Percentiles rank a stretch among this genome's conserved stretches.
These are phyloP conservation scores for Cavia porcellus DNA, from an alignment of 2,113 vertebrate genomes.

Conservation along the genomic window DNA sequence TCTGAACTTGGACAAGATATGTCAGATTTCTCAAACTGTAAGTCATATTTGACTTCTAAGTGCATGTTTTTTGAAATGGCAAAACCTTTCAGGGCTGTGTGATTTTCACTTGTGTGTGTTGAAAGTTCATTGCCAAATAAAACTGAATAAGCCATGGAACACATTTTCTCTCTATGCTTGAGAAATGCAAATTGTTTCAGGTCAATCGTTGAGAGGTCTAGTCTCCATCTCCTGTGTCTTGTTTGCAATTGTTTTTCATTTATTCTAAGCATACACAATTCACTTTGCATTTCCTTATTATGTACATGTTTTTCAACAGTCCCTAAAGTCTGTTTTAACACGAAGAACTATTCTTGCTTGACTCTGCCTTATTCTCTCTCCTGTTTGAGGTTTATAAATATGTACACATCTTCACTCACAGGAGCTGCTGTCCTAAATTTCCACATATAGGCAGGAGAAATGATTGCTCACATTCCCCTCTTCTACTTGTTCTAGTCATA, in stretches of 20 bases:
- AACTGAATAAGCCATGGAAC: slow-evolving; percentile 62
- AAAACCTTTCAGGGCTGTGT: slow-evolving; percentile 34
- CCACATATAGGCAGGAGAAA: not conserved
- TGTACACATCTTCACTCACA: not conserved
- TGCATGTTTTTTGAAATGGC: slow-evolving; percentile 34
- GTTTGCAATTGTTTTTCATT: slow-evolving; percentile 68
- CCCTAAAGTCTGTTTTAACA: not conserved
- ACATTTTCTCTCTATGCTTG: slow-evolving; percentile 50
- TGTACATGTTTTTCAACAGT: slow-evolving; percentile 37
- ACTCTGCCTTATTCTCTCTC: not conserved
- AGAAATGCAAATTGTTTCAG: slow-evolving; percentile 70
- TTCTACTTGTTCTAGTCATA: not conserved
- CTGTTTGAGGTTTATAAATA: not conserved
- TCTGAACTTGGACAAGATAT: slow-evolving; percentile 1
- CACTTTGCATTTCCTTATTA: slow-evolving; percentile 57
- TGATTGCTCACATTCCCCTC: accelerated
- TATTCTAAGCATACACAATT: slow-evolving; percentile 43
- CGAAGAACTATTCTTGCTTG: not conserved
- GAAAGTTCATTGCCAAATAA: slow-evolving; percentile 66
- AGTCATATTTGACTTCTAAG: slow-evolving; percentile 41
- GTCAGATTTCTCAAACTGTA: not conserved
- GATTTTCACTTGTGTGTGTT: slow-evolving; percentile 62
- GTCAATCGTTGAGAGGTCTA: slow-evolving; percentile 59
- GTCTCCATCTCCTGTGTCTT: not conserved
- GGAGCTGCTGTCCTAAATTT: not conserved